phyloP scores from a whole-genome alignment of 2,113 vertebrate genomes.

The Struthidea cinerea region DNA sequence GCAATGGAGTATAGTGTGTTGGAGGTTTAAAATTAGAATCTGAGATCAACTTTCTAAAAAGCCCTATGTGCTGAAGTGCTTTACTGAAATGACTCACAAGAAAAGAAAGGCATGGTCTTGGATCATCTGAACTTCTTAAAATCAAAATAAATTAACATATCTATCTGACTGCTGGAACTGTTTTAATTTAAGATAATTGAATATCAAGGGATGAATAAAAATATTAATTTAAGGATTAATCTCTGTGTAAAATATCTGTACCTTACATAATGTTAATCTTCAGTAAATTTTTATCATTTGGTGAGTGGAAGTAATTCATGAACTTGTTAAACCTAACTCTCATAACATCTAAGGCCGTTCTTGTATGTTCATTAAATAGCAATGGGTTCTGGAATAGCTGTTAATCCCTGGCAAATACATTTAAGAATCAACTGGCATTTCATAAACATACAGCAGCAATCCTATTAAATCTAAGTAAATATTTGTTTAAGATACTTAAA shows the following conservation, averaged over 20 bases:
- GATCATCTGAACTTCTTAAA: neutral
- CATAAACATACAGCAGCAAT: conserved; percentile 39
- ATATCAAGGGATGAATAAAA: neutral
- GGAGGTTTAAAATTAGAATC: conserved; percentile 10
- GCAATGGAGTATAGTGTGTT: neutral
- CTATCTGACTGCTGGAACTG: neutral
- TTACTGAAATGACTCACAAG: neutral
- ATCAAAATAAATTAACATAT: neutral
- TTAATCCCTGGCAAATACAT: conserved; percentile 43
- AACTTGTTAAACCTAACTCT: conserved; percentile 6
- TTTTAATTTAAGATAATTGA: conserved; percentile 10
- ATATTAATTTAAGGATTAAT: conserved; percentile 25
- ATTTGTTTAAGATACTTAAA: neutral
- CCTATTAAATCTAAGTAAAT: conserved; percentile 30
- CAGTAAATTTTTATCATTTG: neutral
- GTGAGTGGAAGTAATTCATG: neutral
- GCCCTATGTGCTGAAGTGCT: neutral
- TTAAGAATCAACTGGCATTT: conserved; percentile 48
- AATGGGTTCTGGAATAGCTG: neutral
- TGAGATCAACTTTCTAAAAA: neutral
- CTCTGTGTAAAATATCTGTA: neutral
- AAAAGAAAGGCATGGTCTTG: neutral
- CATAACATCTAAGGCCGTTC: neutral
- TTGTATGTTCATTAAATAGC: conserved; percentile 42
- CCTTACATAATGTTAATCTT: neutral